These are phyloP conservation scores for Scaptodrosophila latifasciaeformis DNA, from an alignment of 2,888 invertebrate genomes.

Conservation along the genomic window DNA sequence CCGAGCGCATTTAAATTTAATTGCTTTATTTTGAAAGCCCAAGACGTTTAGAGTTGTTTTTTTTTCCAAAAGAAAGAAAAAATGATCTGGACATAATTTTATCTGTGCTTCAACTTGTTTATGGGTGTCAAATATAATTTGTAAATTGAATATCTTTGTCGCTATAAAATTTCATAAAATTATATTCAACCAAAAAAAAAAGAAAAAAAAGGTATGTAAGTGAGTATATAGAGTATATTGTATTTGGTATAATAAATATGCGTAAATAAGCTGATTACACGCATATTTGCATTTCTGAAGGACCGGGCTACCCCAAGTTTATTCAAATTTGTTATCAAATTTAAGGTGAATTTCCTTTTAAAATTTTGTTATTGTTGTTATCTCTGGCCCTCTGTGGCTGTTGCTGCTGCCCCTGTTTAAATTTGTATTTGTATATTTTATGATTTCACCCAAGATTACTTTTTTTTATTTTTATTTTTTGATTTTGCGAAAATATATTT, in stretches of 20 bases:
- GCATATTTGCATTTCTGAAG: constrained; percentile 60
- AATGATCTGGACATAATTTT: too few relatives aligned
- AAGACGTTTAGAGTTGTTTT: too few relatives aligned
- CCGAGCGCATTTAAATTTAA: too few relatives aligned
- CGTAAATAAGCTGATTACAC: constrained; percentile 69
- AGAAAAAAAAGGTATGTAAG: too few relatives aligned
- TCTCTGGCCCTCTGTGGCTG: neutral
- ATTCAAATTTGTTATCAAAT: constrained; percentile 42
- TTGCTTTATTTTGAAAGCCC: too few relatives aligned
- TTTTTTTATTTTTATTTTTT: constrained; percentile 44
- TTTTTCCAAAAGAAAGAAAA: too few relatives aligned
- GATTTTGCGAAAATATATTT: too few relatives aligned
- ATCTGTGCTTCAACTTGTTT: constrained; percentile 16
- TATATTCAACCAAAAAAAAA: too few relatives aligned
- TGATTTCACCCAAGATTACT: constrained; percentile 45
- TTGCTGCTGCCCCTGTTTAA: neutral
- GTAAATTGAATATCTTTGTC: constrained; percentile 48
- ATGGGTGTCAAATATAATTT: constrained; percentile 37
- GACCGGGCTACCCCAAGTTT: constrained; percentile 13
- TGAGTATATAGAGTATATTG: too few relatives aligned
- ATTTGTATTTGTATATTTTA: constrained; percentile 7
- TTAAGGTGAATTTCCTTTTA: constrained; percentile 25
- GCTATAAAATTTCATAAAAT: constrained; percentile 6
- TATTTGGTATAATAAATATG: constrained; percentile 62
- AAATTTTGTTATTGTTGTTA: neutral